Percentiles rank a stretch among this genome's conserved stretches.
Evolutionary conservation across 2,797 vertebrate species (phyloP).

Genomic region (Aplochiton taeniatus): DNA sequence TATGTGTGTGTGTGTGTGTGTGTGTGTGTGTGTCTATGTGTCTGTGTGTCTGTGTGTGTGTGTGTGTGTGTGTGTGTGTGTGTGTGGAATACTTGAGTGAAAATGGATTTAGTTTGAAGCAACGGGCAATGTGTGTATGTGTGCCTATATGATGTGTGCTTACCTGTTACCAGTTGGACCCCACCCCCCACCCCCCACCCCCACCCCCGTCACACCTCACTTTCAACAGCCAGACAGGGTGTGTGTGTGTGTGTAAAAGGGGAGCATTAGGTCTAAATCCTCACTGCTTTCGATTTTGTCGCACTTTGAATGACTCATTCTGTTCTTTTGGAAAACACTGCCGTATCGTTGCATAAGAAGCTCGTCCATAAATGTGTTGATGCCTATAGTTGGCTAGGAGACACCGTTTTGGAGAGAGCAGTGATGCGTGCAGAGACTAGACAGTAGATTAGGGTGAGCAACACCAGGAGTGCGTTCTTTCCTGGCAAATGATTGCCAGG

Average conservation of each 20-base stretch:
- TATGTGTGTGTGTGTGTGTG: slow-evolving; percentile 18
- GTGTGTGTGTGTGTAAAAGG: slow-evolving; percentile 39
- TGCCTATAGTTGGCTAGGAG: slow-evolving; percentile 54
- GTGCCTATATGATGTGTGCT: too few relatives aligned
- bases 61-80: background rate
- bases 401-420: slow-evolving; percentile 65
- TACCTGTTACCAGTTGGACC: too few relatives aligned
- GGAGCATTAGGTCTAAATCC: slow-evolving; percentile 40
- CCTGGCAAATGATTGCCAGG: too few relatives aligned
- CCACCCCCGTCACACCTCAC: too few relatives aligned
- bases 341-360: slow-evolving; percentile 32
- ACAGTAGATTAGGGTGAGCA: slow-evolving; percentile 20
- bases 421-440: slow-evolving; percentile 52
- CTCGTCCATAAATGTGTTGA: slow-evolving; percentile 56
- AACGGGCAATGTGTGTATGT: too few relatives aligned
- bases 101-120: too few relatives aligned
- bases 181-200: too few relatives aligned
- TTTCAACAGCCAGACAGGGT: background rate
- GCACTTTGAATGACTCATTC: slow-evolving; percentile 59
- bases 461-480: background rate
- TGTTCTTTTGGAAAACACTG: background rate
- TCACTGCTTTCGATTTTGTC: slow-evolving; percentile 68
- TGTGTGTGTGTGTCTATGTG: slow-evolving; percentile 28
- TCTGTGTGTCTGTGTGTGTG: background rate
- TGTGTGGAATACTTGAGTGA: too few relatives aligned